Base-by-base conservation (phyloP, 2,113 vertebrate species). In the Gobius niger region DNA sequence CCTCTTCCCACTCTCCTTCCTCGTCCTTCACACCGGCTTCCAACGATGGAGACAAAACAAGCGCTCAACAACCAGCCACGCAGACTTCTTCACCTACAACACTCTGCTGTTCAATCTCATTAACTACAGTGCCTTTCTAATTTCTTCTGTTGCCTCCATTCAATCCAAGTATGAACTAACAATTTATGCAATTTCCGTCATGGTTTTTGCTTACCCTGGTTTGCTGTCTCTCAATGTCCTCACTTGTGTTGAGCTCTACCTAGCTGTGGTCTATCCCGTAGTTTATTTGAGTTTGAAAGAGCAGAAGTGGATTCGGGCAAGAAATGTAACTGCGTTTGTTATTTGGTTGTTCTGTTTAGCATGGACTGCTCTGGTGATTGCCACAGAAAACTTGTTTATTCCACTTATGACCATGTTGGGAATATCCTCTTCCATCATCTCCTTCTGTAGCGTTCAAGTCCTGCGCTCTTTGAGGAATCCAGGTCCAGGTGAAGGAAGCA, bases 211-310 rank as follows among this genome's bases (percentile, higher is more conserved):
- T 47, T 0, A 1, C 7, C 0, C 0, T 5, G 60, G 18, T 47
- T 59, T 73, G 57, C 10, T 7, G 3, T 4, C 7, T 0, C 44
- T 80, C 16, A 69, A 79, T 53, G 0, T 14, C 6, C 60, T 82
- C 9, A 76, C 76, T n/a, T 76, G 81, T 5, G 13, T 56, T 6
- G 81, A 77, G 44, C 70, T 67, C 16, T 83, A 83, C 67, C 34
- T 83, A 52, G 81, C 81, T 6, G 70, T 73, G 0, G 63, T 76
- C 7, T 63, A 79, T 13, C 76, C 81, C 6, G 5, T 83, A 46
- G 7, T 40, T 46, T 83, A 71, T 10, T 41, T 57, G n/a, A 52
- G 16, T 52, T 52, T 18, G n/a, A 52, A 52, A 52, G 18, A 52
- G 7, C n/a, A 9, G 7, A 3, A 18, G 2, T 52, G n/a, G n/a